A percentile compares a stretch with the other conserved stretches of the same genome.
Conservation (phyloP, 1,140 invertebrate genomes). For the Scylla paramamosain region DNA sequence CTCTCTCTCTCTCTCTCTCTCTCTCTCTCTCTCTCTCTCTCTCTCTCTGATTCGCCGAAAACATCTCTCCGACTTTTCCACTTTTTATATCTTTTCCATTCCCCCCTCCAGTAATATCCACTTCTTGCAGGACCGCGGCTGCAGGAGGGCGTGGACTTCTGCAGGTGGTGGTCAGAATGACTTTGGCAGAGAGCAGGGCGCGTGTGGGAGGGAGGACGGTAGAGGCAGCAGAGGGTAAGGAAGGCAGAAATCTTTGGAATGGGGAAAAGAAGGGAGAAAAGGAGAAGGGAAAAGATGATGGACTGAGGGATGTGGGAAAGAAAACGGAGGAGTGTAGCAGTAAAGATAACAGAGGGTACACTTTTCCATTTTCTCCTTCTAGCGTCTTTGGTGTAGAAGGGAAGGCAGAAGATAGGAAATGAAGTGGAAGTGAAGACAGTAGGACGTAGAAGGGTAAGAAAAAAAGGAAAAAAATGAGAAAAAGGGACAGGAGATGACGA, state of each 20-base stretch:
- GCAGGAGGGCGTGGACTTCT: background rate
- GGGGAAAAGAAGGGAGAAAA: background rate
- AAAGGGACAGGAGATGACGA: too few species aligned
- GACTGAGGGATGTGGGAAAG: background rate
- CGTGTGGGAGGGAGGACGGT: background rate
- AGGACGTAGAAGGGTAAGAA: background rate
- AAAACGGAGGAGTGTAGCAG: background rate
- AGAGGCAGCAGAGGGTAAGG: background rate
- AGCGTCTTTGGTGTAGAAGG: too few species aligned
- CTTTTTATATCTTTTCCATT: background rate
- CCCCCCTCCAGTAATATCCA: background rate
- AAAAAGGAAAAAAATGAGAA: background rate
- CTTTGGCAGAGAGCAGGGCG: background rate
- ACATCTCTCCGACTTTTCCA: background rate
- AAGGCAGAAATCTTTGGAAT: background rate
- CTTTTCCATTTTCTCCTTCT: too few species aligned
- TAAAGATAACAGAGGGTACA: background rate
- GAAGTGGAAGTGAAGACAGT: background rate
- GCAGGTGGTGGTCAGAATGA: too few species aligned
- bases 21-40: background rate
- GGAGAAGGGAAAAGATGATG: background rate
- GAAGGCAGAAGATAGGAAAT: background rate
- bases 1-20: constrained; percentile 20
- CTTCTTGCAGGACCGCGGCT: background rate
- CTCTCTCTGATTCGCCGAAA: background rate